Evolutionary conservation across 2,113 vertebrate species (phyloP), one percentile per base, ranked within the genome.

Genomic region (Lutjanus erythropterus): DNA sequence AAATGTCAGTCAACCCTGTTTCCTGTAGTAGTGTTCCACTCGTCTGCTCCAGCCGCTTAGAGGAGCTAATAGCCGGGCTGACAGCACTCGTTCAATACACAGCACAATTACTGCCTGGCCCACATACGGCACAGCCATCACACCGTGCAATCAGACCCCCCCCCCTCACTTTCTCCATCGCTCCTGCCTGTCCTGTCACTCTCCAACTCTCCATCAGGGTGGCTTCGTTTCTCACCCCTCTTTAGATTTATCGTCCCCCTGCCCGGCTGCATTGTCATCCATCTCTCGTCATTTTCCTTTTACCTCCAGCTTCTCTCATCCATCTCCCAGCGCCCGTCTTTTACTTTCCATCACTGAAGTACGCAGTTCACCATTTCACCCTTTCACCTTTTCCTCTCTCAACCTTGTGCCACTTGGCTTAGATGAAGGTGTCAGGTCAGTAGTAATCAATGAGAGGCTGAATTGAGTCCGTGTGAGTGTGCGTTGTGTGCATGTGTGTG

Each of bases 341-440:
- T 46, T 46, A 10, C 50, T 58, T 42, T 58, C 50, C 27, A 29
- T 44, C 44, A 25, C 65, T 14, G 16, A 59, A 75, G 35, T 27
- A 3, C 19, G 1, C 53, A 6, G 56, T 59, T 75, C 69, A 56
- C 79, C 58, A 9, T 74, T 64, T 68, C 60, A 71, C 72, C 71
- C 62, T 59, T 55, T 68, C 60, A 71, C 72, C 71, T 59, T 59
- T 55, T 79, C 47, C 66, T 74, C 72, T 74, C 67, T 79, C 65
- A 35, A n/a, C 70, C 60, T 83, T 10, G 61, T 60, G 68, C 60
- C 72, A 68, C 84, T 87, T 68, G 53, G 67, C 58, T 79, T 72
- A 82, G 67, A 85, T 87, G 81, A 88, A 84, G 72, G 77, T 84
- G 89, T 90, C 79, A 74, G 80, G 87, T 76, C 83, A 74, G 68